These are phyloP conservation scores for Acanthosepion lycidas DNA, from an alignment of 2,888 invertebrate genomes.

Conservation along the genomic window DNA sequence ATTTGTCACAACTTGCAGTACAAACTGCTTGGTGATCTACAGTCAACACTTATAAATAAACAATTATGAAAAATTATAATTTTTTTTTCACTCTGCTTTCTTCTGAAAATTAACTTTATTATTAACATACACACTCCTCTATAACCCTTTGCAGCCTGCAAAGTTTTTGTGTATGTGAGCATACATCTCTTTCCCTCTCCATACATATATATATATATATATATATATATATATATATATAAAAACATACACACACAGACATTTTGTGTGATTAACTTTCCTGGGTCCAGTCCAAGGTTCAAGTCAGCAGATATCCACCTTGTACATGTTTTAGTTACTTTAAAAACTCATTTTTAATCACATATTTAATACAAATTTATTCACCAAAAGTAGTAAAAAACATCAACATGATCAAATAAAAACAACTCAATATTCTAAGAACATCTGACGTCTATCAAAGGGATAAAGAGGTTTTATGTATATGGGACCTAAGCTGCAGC, in stretches of 20 bases:
- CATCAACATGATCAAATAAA: background rate
- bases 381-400: background rate
- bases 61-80: background rate
- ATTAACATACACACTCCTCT: background rate
- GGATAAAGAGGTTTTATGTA: background rate
- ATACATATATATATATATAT: background rate
- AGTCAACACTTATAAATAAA: background rate
- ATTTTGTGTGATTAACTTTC: background rate
- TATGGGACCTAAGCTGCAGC: constrained; percentile 7
- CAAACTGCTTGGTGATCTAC: background rate
- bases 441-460: background rate
- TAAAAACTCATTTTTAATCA: background rate
- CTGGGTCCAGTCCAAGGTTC: background rate
- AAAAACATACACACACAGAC: background rate
- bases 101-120: background rate
- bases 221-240: background rate
- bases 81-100: background rate
- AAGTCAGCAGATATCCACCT: background rate
- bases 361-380: background rate
- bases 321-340: background rate
- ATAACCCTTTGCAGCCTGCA: background rate
- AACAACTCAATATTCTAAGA: background rate
- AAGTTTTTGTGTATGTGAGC: background rate
- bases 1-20: background rate
- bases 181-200: background rate